These are phyloP conservation scores for Eupithecia abbreviata DNA, from an alignment of 2,888 invertebrate genomes.

Conservation along the genomic window DNA sequence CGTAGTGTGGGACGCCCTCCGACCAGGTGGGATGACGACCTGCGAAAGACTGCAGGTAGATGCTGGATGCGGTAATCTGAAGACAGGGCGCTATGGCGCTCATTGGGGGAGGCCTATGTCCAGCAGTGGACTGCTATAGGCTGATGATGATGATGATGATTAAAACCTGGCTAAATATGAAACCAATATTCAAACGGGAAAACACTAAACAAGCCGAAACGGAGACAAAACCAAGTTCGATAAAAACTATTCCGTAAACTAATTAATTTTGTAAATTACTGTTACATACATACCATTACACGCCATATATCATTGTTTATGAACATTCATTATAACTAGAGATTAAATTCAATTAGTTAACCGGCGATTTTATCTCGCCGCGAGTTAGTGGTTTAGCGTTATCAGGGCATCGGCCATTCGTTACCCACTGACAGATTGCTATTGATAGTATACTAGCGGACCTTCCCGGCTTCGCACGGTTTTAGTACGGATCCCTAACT, in stretches of 20 bases:
- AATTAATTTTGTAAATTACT: constrained; percentile 4
- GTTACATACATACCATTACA: constrained; percentile 7
- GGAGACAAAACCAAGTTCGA: background rate
- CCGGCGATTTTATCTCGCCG: constrained; percentile 10
- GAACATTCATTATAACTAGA: constrained; percentile 22
- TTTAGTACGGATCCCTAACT: no score
- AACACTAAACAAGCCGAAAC: background rate
- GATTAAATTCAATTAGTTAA: constrained; percentile 29
- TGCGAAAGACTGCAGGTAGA: no score
- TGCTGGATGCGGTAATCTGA: no score
- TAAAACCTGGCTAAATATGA: background rate
- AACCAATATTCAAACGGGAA: background rate
- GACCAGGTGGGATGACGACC: no score
- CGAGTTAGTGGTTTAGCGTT: constrained; percentile 14
- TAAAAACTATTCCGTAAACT: background rate
- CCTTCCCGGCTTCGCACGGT: no score
- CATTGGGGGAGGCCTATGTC: no score
- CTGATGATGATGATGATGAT: no score
- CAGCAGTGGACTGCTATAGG: no score
- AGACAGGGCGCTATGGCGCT: no score
- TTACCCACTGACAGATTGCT: constrained; percentile 9
- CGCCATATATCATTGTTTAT: constrained; percentile 17
- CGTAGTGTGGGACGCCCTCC: no score
- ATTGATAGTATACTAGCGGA: background rate
- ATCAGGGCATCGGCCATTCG: constrained; percentile 22